These are phyloP conservation scores for Valencia hispanica DNA, from an alignment of 2,797 vertebrate species.

Conservation along the genomic window DNA sequence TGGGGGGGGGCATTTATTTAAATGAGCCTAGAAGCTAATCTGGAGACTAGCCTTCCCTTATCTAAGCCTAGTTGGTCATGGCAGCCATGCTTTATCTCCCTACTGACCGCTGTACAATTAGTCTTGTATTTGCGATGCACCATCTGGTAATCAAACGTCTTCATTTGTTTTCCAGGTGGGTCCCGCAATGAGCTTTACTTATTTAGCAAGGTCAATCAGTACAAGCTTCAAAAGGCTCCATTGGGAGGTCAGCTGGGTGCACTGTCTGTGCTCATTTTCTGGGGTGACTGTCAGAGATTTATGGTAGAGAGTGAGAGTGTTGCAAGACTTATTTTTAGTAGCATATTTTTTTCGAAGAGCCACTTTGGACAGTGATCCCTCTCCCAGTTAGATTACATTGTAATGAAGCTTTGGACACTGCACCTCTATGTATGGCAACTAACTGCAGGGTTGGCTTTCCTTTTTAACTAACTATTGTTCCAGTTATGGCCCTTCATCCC, in stretches of 20 bases:
- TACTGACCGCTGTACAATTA: constrained; percentile 7
- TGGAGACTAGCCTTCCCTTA: constrained; percentile 28
- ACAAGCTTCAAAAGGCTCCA: constrained; percentile 66
- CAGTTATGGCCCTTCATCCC: constrained; percentile 38
- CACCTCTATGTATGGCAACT: neutral
- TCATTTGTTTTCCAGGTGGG: constrained; percentile 73
- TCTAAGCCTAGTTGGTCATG: constrained; percentile 35
- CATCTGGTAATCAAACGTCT: constrained; percentile 53
- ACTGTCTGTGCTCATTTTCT: constrained; percentile 47
- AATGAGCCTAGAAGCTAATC: constrained; percentile 40
- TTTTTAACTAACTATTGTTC: constrained; percentile 41
- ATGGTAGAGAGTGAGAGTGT: constrained; percentile 13
- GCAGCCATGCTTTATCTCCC: constrained; percentile 46
- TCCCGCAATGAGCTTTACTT: constrained; percentile 66
- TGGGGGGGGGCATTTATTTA: constrained; percentile 24
- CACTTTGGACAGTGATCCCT: constrained; percentile 29
- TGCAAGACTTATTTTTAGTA: constrained; percentile 54
- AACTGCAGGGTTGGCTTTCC: neutral
- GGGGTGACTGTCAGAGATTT: constrained; percentile 39
- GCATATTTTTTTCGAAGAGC: constrained; percentile 44
- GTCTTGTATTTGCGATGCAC: constrained; percentile 53
- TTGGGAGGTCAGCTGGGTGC: constrained; percentile 28
- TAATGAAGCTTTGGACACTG: constrained; percentile 18
- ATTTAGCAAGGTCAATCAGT: constrained; percentile 75
- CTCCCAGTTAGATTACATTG: constrained; percentile 18